Base-by-base conservation (phyloP, 1,140 invertebrate genomes). In the Trichonephila clavata region DNA sequence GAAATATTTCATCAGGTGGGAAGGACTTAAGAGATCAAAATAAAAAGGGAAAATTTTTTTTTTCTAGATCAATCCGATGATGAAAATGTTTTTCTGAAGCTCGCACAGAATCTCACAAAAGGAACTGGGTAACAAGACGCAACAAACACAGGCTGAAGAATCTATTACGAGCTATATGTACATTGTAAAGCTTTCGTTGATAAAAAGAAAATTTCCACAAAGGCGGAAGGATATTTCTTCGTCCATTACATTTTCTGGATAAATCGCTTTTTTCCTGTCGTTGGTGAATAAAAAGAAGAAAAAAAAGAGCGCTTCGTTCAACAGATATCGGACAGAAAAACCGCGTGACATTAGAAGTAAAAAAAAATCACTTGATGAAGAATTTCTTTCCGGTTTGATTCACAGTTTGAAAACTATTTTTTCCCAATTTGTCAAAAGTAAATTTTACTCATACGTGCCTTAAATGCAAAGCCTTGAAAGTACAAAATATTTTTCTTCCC, bases 241-340 rank as follows among this genome's bases (percentile, higher is more conserved):
- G 84, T 86, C 84, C 57, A 61, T 86, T 86, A 86, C 59, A 61
- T 86, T 83, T 61, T 61, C 21, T 86, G n/a, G 57, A 86, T 57
- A 86, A 86, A 86, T 61, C 84, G 57, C 39, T 50, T 83, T 86
- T 61, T 83, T 83, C 80, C 24, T 24, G 57, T 61, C 59, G 24
- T 61, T 50, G 84, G 16, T 61, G 39, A n/a, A 24, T 50, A 5
- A 50, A 7, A 7, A 13, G n/a, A n/a, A n/a, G n/a, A 13, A 50
- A 84, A 84, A 84, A 39, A 24, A 84, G n/a, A n/a, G 21, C 39
- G 57, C n/a, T 7, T 24, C n/a, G 57, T 39, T 84, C 43, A 84
- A 84, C 81, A 84, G 81, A 84, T 84, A 84, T 84, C 50, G 50
- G 20, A 84, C 10, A 50, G 7, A 50, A 50, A 50, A 50, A 50